Evolutionary conservation across 2,113 vertebrate genomes (phyloP), one percentile per base, ranked within the genome.

Genomic region (Pedionomus torquatus): DNA sequence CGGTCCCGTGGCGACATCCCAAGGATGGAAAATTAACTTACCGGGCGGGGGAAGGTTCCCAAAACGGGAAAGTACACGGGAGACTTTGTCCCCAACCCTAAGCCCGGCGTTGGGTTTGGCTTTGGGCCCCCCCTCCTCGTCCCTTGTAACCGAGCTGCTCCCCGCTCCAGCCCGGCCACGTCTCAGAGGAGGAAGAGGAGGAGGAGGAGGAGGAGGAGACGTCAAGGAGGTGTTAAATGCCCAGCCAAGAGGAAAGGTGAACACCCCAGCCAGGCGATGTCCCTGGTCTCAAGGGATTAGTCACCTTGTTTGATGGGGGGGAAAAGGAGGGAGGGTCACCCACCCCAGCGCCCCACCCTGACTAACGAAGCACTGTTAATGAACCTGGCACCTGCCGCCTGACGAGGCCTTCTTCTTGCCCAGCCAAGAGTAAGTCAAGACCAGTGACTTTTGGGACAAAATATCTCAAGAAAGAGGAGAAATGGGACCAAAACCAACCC

Each of bases 91-190:
- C n/a, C 43, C 43, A 54, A 75, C 8, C 8, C 30, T 2, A 1
- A 1, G 68, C 64, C 69, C 63, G 10, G 52, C n/a, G 41, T 2
- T 21, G 28, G 11, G 43, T 4, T 85, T 20, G 21, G 39, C 19
- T 70, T 54, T 37, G 65, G 4, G 60, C 30, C 8, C 11, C 1
- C 0, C 51, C 5, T 44, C 33, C 8, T 11, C 1, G 0, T 12
- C 23, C 51, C 51, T 25, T 5, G 0, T 1, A 33, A 24, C 6
- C 0, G 2, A 61, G 35, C 55, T n/a, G 55, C 43, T 82, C 30
- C 55, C 2, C 0, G 1, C 64, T 41, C 85, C 5, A 0, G 9
- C 8, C 1, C 10, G 1, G 68, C 23, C 37, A 1, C 3, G 1
- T 33, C 30, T 37, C 0, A 0, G 11, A 10, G 43, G 14, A 6